phyloP scores from a whole-genome alignment of 2,888 invertebrate genomes.

The Cheilosia variabilis region DNA sequence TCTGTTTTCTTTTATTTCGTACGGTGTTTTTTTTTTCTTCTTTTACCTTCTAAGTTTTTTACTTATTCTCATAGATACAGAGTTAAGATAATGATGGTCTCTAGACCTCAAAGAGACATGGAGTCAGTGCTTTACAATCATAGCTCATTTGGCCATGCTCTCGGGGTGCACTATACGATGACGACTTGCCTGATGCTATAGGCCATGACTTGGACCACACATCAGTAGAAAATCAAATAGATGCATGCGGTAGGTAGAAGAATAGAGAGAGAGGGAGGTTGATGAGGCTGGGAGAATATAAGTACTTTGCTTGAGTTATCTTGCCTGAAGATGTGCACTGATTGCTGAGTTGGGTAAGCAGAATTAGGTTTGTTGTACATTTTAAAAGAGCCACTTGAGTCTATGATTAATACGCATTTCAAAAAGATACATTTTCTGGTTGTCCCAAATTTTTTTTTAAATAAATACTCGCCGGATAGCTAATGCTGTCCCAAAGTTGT shows the following conservation, averaged over 20 bases:
- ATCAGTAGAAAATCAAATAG: slow-evolving; percentile 41
- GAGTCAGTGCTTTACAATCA: slow-evolving; percentile 55
- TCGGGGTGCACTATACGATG: slow-evolving; percentile 39
- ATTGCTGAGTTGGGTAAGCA: slow-evolving; percentile 7
- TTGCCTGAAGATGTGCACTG: slow-evolving; percentile 36
- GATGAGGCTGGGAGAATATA: background rate
- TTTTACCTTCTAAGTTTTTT: slow-evolving; percentile 52
- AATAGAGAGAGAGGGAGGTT: slow-evolving; percentile 2
- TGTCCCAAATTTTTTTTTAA: too few relatives aligned
- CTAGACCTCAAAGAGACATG: slow-evolving; percentile 59
- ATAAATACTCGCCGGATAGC: too few relatives aligned
- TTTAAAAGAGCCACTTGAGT: slow-evolving; percentile 5
- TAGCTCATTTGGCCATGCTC: slow-evolving; percentile 67
- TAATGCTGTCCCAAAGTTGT: too few relatives aligned
- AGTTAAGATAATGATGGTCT: slow-evolving; percentile 31
- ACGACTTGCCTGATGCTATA: slow-evolving; percentile 69
- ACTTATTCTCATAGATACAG: slow-evolving; percentile 40
- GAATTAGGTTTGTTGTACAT: slow-evolving; percentile 1
- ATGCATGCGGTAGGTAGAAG: slow-evolving; percentile 19
- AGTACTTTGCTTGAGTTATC: slow-evolving; percentile 12
- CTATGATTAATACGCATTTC: too few relatives aligned
- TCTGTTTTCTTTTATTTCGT: slow-evolving; percentile 19
- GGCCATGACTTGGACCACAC: slow-evolving; percentile 62
- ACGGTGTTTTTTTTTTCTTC: slow-evolving; percentile 31
- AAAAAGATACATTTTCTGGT: too few relatives aligned